Conservation (phyloP, 2,797 vertebrate species). For the Hyperoplus lanceolatus region DNA sequence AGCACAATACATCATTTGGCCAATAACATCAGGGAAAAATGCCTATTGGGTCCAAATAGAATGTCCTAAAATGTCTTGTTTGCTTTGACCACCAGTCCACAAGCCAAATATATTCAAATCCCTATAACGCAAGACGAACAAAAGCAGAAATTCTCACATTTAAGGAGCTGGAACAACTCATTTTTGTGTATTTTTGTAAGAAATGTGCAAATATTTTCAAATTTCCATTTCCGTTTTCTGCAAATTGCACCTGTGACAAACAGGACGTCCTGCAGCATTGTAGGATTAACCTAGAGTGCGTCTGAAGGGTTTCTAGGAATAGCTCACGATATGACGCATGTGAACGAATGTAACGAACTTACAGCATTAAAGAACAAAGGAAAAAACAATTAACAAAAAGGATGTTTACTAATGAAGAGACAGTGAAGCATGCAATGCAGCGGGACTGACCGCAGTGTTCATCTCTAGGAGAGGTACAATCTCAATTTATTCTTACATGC, state of each 20-base stretch:
- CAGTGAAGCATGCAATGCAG: background rate
- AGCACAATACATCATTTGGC: background rate
- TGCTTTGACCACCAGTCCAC: background rate
- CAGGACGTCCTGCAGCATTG: constrained; percentile 1
- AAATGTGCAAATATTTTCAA: background rate
- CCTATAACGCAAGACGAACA: background rate
- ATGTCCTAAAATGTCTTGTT: background rate
- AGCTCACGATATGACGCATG: constrained; percentile 42
- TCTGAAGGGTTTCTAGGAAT: constrained; percentile 14
- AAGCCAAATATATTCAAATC: background rate
- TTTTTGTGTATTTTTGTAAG: no score
- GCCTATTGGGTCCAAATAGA: background rate
- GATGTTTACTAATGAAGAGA: constrained; percentile 14
- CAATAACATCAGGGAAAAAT: background rate
- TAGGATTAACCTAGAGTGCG: constrained; percentile 18
- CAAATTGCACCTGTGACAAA: background rate
- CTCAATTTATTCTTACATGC: constrained; percentile 35
- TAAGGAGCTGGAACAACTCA: background rate
- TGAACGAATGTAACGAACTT: constrained; percentile 32
- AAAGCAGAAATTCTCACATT: background rate
- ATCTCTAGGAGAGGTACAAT: background rate
- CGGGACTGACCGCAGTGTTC: constrained; percentile 2
- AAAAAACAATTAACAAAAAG: constrained; percentile 7
- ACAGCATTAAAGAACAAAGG: constrained; percentile 11
- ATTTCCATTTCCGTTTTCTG: background rate